Conservation (phyloP, 2,888 invertebrate species). For the Lepetodrilus schrolli region DNA sequence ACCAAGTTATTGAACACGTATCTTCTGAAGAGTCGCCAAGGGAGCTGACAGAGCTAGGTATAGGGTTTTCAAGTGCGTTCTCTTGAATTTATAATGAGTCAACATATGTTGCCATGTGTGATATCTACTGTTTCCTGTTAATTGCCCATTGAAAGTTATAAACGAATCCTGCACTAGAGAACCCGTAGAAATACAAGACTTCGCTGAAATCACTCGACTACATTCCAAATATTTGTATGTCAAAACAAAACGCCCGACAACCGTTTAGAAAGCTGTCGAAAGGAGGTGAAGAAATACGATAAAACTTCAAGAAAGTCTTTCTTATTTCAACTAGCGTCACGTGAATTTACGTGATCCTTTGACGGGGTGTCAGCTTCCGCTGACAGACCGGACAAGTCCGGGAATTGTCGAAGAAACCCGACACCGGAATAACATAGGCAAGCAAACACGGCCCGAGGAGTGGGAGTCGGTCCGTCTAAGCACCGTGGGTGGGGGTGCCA, state of each 20-base stretch:
- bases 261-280: conserved; percentile 21
- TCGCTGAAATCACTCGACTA: background rate
- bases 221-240: conserved; percentile 19
- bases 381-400: background rate
- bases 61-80: background rate
- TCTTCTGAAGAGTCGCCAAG: no score
- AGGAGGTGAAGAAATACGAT: background rate
- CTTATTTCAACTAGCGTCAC: background rate
- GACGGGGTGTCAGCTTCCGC: background rate
- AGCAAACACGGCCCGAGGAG: background rate
- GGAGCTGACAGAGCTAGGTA: no score
- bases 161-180: background rate
- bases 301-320: background rate
- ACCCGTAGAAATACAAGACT: background rate
- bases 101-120: conserved; percentile 3
- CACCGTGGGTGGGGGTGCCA: background rate
- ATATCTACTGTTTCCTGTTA: background rate
- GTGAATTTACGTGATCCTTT: background rate
- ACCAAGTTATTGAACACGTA: no score
- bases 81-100: background rate
- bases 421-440: background rate
- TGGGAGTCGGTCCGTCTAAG: background rate
- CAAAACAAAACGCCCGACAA: conserved; percentile 18
- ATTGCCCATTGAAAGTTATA: background rate
- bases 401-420: background rate